Base-by-base conservation (phyloP, 2,888 invertebrate species). In the Heliconius cydno region DNA sequence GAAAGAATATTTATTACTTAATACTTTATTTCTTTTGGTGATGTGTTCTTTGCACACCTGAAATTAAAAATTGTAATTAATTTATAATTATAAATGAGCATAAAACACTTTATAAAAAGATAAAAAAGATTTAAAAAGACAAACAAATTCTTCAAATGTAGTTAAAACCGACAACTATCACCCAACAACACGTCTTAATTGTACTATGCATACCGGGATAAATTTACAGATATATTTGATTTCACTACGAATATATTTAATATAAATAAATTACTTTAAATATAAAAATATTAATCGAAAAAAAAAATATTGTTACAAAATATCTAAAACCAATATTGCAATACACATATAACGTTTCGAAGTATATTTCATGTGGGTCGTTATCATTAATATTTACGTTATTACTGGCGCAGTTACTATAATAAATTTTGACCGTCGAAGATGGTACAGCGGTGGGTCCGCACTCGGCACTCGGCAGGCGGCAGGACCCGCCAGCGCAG, bases 341-440 rank as follows among this genome's bases (percentile, higher is more conserved):
- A 60, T 60, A 12, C n/a, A 28, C 12, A 63, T 63, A 25, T 4
- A 25, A 28, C 22, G 10, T n/a, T 57, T 15, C 12, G 6, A 3
- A 41, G 13, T 25, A 41, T 41, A 15, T 13, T 41, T 41, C 25
- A 25, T 25, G 6, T 41, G 15, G 19, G 15, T 70, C 13, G 15
- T 70, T 46, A 25, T 46, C 22, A 46, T 65, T 65, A 65, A 80
- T 87, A 87, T 89, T 88, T 87, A 87, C 87, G 89, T 88, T 88
- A 86, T 88, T 88, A 90, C 90, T 88, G 89, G 89, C 91, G 90
- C 87, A 84, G 87, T 87, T 84, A 86, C 19, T 87, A 88, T 89
- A 87, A 88, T 60, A 65, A 60, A 65, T 71, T 80, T 75, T 81
- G 63, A 72, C 22, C 60, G 41, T 66, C 68, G 75, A 25, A 74